Evolutionary conservation across 92 coral and sea anemone genomes (phyloP).

Genomic region (Palythoa grandis): DNA sequence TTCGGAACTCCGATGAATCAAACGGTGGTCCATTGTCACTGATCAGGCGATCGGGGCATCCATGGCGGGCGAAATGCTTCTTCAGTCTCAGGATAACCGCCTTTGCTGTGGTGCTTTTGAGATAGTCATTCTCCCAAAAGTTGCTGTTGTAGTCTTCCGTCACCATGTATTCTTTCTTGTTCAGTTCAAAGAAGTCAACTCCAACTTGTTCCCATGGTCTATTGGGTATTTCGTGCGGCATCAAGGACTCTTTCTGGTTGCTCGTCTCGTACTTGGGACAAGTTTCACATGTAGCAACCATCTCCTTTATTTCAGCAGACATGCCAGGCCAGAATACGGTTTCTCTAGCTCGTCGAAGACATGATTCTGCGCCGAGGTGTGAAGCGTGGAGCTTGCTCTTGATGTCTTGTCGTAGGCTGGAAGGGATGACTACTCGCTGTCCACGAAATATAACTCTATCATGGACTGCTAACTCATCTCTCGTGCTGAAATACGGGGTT

Average conservation of each 20-base stretch:
- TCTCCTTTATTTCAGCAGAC: neutral
- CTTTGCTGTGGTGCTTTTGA: conserved; percentile 4
- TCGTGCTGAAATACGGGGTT: neutral
- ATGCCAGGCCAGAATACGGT: conserved; percentile 49
- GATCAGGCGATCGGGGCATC: conserved; percentile 32
- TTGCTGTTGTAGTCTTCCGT: conserved; percentile 32
- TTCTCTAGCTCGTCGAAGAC: conserved; percentile 21
- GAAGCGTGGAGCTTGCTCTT: neutral
- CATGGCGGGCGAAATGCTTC: neutral
- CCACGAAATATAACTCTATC: neutral
- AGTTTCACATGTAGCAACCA: no score
- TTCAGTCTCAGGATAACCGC: neutral
- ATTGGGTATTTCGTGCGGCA: conserved; percentile 35
- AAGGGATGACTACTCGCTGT: neutral
- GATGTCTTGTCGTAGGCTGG: no score
- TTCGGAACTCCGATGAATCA: conserved; percentile 7
- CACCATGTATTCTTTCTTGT: neutral
- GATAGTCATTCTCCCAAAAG: neutral
- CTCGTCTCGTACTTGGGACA: no score
- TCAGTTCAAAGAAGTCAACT: conserved; percentile 33
- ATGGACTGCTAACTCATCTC: neutral
- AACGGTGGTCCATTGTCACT: conserved; percentile 28
- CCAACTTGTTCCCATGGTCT: conserved; percentile 47
- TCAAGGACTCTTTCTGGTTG: conserved; percentile 27
- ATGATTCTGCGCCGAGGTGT: conserved; percentile 5